Base-by-base conservation (phyloP, 1,140 invertebrate species). In the Branchinecta lindahli region DNA sequence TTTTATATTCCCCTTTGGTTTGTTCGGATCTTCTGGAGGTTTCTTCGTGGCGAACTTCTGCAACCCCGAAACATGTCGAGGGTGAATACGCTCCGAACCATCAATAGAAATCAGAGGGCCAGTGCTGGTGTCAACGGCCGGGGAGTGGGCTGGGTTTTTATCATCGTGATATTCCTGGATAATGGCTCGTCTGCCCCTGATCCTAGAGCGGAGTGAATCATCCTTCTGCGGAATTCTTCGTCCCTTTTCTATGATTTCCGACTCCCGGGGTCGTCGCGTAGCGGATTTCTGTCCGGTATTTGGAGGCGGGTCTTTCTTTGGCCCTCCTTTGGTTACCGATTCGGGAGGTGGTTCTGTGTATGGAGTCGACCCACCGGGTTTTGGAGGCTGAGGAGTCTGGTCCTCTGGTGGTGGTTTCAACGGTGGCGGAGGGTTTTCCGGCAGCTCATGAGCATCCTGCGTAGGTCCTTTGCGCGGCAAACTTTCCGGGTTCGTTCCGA, bases 1-100 rank as follows among this genome's bases (percentile, higher is more conserved):
- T 61, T 61, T 61, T 15, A 61, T 61, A 61, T 61, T 6, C 18
- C 52, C 52, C 52, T 61, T 61, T 61, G 52, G 52, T 20, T 61
- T 61, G 52, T 20, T 61, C 18, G 52, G 52, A 61, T 61, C 52
- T 61, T 61, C 52, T 6, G 52, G 12, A 1, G 52, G 52, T 20
- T 61, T 61, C 18, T 61, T 61, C 12, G 12, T 20, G 12, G 12
- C 52, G 4, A 61, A 15, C 12, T 12, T 15, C 12, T 12, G 2
- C 4, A 12, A 15, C 6, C 12, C 12, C 1, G 18, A 61, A 1
- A 20, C 52, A 12, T 61, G 52, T 61, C 18, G 12, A 12, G 52
- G 52, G 52, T 20, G 52, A 20, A 15, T 61, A 15, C 52, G 52
- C 6, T 20, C 18, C 18, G 18, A 6, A 15, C 52, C 12, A 20